Percentiles rank a stretch among this genome's conserved stretches.
These are phyloP conservation scores for Hyperopisus bebe DNA, from an alignment of 2,113 vertebrate species.

Conservation along the genomic window DNA sequence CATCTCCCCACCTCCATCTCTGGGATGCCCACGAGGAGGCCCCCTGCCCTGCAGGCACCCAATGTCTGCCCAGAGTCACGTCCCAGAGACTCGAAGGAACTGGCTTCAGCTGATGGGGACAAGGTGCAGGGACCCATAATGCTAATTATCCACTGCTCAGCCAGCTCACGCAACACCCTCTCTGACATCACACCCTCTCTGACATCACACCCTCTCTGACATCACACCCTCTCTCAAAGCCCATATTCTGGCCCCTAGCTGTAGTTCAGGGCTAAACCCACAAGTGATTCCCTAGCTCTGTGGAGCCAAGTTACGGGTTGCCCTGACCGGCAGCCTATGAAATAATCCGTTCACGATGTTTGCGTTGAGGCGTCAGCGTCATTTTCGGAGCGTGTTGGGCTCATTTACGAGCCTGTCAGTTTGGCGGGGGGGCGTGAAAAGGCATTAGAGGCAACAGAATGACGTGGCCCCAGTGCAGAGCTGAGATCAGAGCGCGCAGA, in stretches of 20 bases:
- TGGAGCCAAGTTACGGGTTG: not conserved
- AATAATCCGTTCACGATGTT: not conserved
- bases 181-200: constrained; percentile 9
- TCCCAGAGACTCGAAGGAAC: constrained; percentile 57
- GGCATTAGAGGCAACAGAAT: constrained; percentile 53
- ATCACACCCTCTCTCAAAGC: not conserved
- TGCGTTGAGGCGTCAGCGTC: not conserved
- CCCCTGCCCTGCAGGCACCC: constrained; percentile 47
- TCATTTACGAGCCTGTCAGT: constrained; percentile 58
- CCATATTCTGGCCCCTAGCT: not conserved
- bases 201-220: too few relatives aligned
- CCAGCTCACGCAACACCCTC: constrained; percentile 9
- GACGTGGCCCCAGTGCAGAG: constrained; percentile 45
- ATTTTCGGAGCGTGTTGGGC: constrained; percentile 29
- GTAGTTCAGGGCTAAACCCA: not conserved
- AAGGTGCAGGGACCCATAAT: constrained; percentile 48
- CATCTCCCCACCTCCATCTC: constrained; percentile 14
- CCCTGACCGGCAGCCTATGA: not conserved
- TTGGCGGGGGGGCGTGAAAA: constrained; percentile 55
- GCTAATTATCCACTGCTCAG: constrained; percentile 28
- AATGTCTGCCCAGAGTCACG: constrained; percentile 56
- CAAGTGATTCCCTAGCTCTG: not conserved
- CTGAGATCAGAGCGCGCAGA: constrained; percentile 45
- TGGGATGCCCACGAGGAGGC: not conserved
- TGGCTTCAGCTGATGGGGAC: constrained; percentile 53